phyloP scores from a whole-genome alignment of 2,888 invertebrate species.

The Hypercompe scribonia region DNA sequence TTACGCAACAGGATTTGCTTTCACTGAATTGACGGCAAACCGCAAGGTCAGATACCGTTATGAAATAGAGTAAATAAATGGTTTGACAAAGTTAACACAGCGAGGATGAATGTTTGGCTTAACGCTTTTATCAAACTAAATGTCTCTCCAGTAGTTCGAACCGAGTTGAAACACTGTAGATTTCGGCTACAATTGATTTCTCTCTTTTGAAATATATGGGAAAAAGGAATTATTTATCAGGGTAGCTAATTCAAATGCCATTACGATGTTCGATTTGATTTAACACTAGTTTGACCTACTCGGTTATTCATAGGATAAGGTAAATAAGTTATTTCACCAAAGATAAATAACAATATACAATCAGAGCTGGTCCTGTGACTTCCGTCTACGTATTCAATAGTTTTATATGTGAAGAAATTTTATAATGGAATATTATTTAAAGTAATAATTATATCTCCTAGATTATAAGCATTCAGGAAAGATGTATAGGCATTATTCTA shows the following conservation, averaged over 20 bases:
- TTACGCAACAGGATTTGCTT: conserved; percentile 54
- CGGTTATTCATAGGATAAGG: neutral
- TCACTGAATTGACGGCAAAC: conserved; percentile 43
- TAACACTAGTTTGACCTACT: neutral
- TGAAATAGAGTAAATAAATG: conserved; percentile 28
- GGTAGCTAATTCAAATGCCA: neutral
- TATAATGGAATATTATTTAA: neutral
- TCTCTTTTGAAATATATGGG: neutral
- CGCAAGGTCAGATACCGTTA: conserved; percentile 57
- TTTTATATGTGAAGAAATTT: neutral
- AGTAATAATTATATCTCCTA: neutral
- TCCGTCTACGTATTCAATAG: neutral
- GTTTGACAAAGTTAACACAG: conserved; percentile 15
- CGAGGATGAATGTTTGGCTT: neutral
- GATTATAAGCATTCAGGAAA: too few species aligned
- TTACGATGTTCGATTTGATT: neutral
- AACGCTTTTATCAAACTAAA: neutral
- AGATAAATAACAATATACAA: neutral
- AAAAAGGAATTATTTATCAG: neutral
- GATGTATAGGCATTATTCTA: neutral
- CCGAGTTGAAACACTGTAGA: neutral
- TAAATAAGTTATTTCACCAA: neutral
- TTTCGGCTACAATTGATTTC: neutral
- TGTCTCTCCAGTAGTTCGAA: neutral
- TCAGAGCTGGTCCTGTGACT: neutral